phyloP scores from a whole-genome alignment of 2,113 vertebrate species.

The Salvelinus alpinus region DNA sequence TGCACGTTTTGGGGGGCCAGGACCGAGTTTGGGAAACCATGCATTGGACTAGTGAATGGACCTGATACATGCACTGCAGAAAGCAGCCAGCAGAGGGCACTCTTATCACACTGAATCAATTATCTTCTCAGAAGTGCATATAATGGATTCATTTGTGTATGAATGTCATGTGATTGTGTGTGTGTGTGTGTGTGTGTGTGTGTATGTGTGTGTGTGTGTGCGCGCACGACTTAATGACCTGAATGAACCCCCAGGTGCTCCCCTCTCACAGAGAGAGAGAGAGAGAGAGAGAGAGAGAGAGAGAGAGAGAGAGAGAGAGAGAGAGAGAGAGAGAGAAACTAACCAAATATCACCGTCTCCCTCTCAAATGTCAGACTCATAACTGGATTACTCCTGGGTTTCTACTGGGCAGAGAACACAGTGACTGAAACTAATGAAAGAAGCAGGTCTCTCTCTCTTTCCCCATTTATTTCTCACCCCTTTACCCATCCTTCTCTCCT shows the following conservation, averaged over 20 bases:
- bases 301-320: background rate
- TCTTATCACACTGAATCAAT: background rate
- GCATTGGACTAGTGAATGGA: background rate
- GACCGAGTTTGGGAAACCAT: too few species aligned
- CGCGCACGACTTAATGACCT: too few species aligned
- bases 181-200: too few species aligned
- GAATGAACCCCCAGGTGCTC: too few species aligned
- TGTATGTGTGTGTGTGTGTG: background rate
- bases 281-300: too few species aligned
- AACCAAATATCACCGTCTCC: slow-evolving; percentile 59
- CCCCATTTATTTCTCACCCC: too few species aligned
- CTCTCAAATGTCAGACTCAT: slow-evolving; percentile 59
- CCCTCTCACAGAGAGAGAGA: slow-evolving; percentile 16
- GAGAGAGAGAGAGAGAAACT: slow-evolving; percentile 25
- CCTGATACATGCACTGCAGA: background rate
- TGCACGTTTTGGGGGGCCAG: too few species aligned
- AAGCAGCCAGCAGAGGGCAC: background rate
- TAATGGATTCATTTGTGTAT: too few species aligned
- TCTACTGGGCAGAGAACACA: slow-evolving; percentile 31
- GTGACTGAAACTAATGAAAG: slow-evolving; percentile 41
- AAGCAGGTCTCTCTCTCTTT: background rate
- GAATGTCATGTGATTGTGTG: too few species aligned
- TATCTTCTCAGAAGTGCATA: background rate
- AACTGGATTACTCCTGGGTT: slow-evolving; percentile 50
- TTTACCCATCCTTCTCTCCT: too few species aligned